phyloP scores from a whole-genome alignment of 2,888 invertebrate species.

The Cactoblastis cactorum region DNA sequence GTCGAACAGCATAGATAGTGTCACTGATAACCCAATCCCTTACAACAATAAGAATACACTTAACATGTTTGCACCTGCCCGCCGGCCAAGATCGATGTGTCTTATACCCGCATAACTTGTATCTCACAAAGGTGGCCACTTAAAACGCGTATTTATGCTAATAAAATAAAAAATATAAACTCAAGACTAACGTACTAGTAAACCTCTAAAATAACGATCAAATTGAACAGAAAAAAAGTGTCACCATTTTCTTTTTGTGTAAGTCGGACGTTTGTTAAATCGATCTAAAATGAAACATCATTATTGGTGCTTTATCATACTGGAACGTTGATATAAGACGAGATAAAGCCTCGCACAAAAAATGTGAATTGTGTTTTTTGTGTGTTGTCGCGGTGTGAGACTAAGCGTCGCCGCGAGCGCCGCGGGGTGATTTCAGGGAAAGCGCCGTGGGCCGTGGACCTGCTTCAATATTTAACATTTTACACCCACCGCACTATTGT shows the following conservation, averaged over 20 bases:
- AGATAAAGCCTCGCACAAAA: constrained; percentile 61
- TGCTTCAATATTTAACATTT: constrained; percentile 71
- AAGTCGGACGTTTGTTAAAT: constrained; percentile 58
- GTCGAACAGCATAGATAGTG: constrained; percentile 76
- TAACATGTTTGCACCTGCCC: constrained; percentile 78
- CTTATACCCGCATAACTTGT: constrained; percentile 55
- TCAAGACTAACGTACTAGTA: neutral
- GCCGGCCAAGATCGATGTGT: constrained; percentile 55
- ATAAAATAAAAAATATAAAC: constrained; percentile 22
- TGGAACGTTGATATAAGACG: constrained; percentile 61
- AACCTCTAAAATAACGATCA: constrained; percentile 21
- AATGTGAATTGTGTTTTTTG: constrained; percentile 66
- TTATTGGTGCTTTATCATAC: constrained; percentile 77
- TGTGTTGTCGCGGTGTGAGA: constrained; percentile 66
- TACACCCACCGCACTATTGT: constrained; percentile 70
- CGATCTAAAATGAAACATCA: constrained; percentile 73
- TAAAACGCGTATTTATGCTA: constrained; percentile 28
- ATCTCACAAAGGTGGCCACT: constrained; percentile 28
- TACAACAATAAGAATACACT: constrained; percentile 78
- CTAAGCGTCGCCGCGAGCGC: constrained; percentile 70
- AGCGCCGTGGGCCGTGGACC: constrained; percentile 47
- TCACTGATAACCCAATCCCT: constrained; percentile 78
- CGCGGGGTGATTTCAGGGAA: constrained; percentile 75
- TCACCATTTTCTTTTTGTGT: constrained; percentile 50
- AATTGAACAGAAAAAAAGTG: constrained; percentile 44